Base-by-base conservation (phyloP, 2,113 vertebrate genomes). In the Circaetus gallicus region DNA sequence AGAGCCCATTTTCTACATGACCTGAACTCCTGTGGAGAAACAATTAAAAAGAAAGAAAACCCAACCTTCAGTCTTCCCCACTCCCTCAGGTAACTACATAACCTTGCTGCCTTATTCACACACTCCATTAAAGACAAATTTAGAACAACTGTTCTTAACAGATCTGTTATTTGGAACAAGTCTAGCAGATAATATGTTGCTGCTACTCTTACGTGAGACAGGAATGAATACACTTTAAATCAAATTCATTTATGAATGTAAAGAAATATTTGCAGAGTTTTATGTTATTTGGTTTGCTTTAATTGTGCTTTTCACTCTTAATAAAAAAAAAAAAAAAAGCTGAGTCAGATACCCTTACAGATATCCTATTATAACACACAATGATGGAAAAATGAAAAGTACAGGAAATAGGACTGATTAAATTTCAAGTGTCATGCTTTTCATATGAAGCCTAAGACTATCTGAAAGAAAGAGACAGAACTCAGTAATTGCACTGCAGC, bases 61-160 rank as follows among this genome's bases (percentile, higher is more conserved):
- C 26, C 28, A 72, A 8, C 11, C 31, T 70, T 82, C 49, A 55
- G 9, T 62, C 22, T 87, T 82, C 38, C 29, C 26, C 52, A 86
- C 9, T 86, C 50, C 58, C 55, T 88, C 74, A 90, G 67, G 45
- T 45, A 80, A 76, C 86, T 61, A 6, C 34, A 26, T 85, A 93
- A 80, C 78, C 79, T 89, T 88, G 62, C n/a, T 89, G 62, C n/a
- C 67, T 93, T 77, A 65, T 50, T 86, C 0, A 0, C 56, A 61
- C 4, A 19, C 61, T 84, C 53, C 47, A 69, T 86, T 94, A 87
- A 91, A 72, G 70, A 70, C 78, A 69, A 65, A 92, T 88, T 95
- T 96, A 93, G 89, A 94, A 74, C 32, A 34, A 70, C 66, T 94
- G 25, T 95, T 94, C 65, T 90, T 95, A 91, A 93, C 38, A 53